Evolutionary conservation across 1,140 invertebrate genomes (phyloP).

Genomic region (Drosophila rufa): DNA sequence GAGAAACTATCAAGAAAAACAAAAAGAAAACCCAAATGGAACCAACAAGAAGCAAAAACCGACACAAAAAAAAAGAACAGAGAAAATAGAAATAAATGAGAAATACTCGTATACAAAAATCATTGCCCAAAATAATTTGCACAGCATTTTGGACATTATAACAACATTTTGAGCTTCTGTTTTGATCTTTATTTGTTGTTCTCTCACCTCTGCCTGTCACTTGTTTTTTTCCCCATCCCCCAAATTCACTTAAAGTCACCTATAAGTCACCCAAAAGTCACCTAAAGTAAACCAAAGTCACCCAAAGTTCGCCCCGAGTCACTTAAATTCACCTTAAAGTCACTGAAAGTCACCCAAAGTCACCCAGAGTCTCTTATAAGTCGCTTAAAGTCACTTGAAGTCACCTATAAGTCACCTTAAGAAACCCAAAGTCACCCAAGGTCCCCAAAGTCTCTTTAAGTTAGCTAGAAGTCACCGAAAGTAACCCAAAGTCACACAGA

Average conservation of each 20-base stretch:
- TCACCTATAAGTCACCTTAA: not conserved
- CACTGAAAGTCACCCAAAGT: not conserved
- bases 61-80: constrained; percentile 24
- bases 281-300: not conserved
- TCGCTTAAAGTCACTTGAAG: not conserved
- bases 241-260: not conserved
- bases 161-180: constrained; percentile 14
- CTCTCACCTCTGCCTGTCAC: constrained; percentile 22
- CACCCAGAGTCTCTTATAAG: not conserved
- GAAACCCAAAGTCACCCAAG: too few relatives aligned
- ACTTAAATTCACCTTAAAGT: not conserved
- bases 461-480: not conserved
- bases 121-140: constrained; percentile 62
- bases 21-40: constrained; percentile 20
- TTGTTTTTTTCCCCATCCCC: not conserved
- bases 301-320: not conserved
- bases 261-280: not conserved
- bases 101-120: constrained; percentile 10
- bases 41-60: constrained; percentile 36
- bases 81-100: constrained; percentile 6
- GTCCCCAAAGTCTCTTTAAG: not conserved
- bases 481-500: too few relatives aligned
- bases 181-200: constrained; percentile 9
- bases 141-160: constrained; percentile 54
- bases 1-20: constrained; percentile 21